Evolutionary conservation across 2,113 vertebrate species (phyloP).

Genomic region (Cyprinodon variegatus): DNA sequence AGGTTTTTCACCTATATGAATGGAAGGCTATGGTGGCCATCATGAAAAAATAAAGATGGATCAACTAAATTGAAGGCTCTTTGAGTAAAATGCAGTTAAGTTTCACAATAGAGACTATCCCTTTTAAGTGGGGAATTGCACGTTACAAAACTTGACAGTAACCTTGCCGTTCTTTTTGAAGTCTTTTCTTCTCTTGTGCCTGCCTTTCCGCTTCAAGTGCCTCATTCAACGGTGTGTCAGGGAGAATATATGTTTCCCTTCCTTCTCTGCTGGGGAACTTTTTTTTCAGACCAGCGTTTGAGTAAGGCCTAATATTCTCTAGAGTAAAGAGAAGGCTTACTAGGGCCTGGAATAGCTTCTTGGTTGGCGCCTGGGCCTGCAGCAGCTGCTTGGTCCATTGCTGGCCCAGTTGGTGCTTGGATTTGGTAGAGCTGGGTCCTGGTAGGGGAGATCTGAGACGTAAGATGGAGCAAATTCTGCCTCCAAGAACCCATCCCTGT

Average conservation of each 20-base stretch:
- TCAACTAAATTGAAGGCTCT: no score
- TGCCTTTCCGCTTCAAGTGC: neutral
- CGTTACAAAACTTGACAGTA: neutral
- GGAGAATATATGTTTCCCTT: neutral
- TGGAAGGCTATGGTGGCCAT: no score
- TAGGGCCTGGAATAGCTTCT: neutral
- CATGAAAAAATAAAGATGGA: no score
- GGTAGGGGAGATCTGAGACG: no score
- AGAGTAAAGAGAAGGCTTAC: neutral
- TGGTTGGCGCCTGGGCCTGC: no score
- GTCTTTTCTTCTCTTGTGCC: neutral
- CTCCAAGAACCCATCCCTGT: no score
- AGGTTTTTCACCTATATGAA: no score
- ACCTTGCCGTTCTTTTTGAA: neutral
- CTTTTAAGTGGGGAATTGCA: no score
- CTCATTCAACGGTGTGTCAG: neutral
- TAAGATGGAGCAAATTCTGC: no score
- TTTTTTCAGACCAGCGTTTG: no score
- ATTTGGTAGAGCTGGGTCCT: neutral
- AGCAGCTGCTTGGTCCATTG: neutral
- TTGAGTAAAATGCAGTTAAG: no score
- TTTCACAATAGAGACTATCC: no score
- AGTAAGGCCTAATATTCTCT: constrained; percentile 1
- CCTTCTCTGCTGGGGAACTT: neutral
- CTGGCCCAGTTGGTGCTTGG: neutral